Evolutionary conservation across 2,888 invertebrate species (phyloP), one percentile per base, ranked within the genome.

Genomic region (Andrena bucephala): DNA sequence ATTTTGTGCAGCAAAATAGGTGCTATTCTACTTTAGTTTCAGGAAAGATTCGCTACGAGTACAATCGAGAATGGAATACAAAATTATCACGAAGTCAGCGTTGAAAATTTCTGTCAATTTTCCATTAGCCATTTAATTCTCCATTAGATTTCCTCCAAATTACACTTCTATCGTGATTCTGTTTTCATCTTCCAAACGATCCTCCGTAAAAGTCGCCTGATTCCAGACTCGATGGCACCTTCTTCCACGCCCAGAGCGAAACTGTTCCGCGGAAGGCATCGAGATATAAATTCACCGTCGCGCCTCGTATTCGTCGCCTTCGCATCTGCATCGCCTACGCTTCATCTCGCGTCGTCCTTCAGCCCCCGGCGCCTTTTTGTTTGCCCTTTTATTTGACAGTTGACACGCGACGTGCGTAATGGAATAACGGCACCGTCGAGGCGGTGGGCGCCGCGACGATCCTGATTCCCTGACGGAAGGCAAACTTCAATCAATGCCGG

Each of bases 401-500:
- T 88, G 89, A 89, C 86, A 86, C 83, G 83, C 86, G 89, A 80
- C 84, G 83, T 78, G 84, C 81, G 87, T 89, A 89, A 89, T 89
- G 84, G 89, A 89, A 89, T 89, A 89, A 89, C 87, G 85, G 83
- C 62, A 77, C 81, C 71, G 62, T 48, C 75, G 71, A 71, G 67
- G 68, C 81, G 81, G 78, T 81, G 84, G 81, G 76, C 57, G 77
- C 74, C 87, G 83, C 69, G 85, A 87, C 87, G 85, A 86, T 85
- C 81, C 74, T 85, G 77, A 76, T 76, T 74, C 78, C 80, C 84
- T 77, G 85, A 81, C 87, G 88, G 85, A 86, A 88, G 88, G 85
- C 88, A 87, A 88, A 88, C 88, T 88, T 88, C 88, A 88, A 88
- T 88, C 88, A 88, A 86, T 85, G 88, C 87, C 88, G 84, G 16